Conservation (phyloP, 2,797 vertebrate species). For the Sparidentex hasta region DNA sequence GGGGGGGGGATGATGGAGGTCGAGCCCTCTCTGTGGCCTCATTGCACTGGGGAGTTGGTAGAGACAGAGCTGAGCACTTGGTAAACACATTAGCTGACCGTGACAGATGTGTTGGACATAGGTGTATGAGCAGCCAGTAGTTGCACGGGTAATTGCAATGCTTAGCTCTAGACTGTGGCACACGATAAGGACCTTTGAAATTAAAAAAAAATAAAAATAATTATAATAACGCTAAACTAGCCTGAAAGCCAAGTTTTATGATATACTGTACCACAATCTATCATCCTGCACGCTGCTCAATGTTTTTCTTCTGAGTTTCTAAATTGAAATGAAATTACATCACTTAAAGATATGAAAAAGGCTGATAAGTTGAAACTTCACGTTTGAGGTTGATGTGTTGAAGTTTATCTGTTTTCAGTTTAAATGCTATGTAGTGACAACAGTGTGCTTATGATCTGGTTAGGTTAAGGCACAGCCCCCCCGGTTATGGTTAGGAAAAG, state of each 20-base stretch:
- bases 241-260: neutral
- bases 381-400: too few relatives aligned
- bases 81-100: constrained; percentile 65
- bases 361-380: too few relatives aligned
- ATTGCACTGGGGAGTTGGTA: constrained; percentile 40
- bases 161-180: neutral
- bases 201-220: neutral
- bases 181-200: neutral
- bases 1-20: constrained; percentile 47
- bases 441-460: too few relatives aligned
- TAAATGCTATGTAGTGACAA: too few relatives aligned
- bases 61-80: constrained; percentile 33
- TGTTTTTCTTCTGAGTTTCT: neutral
- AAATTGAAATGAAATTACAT: constrained; percentile 1
- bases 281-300: neutral
- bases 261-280: neutral
- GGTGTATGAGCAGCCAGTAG: constrained; percentile 35
- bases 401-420: too few relatives aligned
- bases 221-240: neutral
- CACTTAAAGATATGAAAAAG: neutral
- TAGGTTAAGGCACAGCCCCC: too few relatives aligned
- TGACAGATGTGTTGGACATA: constrained; percentile 48
- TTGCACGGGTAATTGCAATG: constrained; percentile 30
- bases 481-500: too few relatives aligned
- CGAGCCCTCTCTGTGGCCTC: constrained; percentile 41